A percentile compares a stretch with the other conserved stretches of the same genome.
Evolutionary conservation across 1,140 invertebrate species (phyloP).

Genomic region (Cotesia typhae): DNA sequence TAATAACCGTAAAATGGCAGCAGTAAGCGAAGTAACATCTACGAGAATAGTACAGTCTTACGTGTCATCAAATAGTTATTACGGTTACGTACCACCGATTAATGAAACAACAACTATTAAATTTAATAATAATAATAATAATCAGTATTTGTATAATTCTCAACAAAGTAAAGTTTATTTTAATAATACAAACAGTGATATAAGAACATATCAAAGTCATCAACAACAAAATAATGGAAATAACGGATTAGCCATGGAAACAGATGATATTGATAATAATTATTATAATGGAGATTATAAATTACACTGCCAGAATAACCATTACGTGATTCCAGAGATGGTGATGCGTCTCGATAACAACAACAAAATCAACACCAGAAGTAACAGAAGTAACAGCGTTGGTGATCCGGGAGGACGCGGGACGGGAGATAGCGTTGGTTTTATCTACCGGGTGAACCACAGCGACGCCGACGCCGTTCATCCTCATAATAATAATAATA

Average conservation of each 20-base stretch:
- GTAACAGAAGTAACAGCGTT: no score
- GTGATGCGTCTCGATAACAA: conserved; percentile 7
- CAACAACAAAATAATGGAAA: conserved; percentile 18
- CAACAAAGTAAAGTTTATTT: conserved; percentile 23
- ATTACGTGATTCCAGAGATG: conserved; percentile 52
- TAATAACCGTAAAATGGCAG: conserved; percentile 40
- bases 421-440: conserved; percentile 20
- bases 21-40: conserved; percentile 41
- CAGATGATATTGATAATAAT: conserved; percentile 43
- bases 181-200: not conserved
- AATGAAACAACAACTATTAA: conserved; percentile 19
- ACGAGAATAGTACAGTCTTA: conserved; percentile 40
- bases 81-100: conserved; percentile 50
- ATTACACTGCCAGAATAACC: conserved; percentile 49
- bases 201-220: not conserved
- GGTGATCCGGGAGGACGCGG: not conserved
- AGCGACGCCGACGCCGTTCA: conserved; percentile 1
- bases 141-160: not conserved
- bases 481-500: not conserved
- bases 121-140: not conserved
- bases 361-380: not conserved
- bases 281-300: conserved; percentile 6
- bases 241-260: conserved; percentile 51
- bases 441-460: conserved; percentile 29
- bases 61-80: conserved; percentile 54